Evolutionary conservation across 2,797 vertebrate species (phyloP).

Genomic region (Streptopelia turtur): DNA sequence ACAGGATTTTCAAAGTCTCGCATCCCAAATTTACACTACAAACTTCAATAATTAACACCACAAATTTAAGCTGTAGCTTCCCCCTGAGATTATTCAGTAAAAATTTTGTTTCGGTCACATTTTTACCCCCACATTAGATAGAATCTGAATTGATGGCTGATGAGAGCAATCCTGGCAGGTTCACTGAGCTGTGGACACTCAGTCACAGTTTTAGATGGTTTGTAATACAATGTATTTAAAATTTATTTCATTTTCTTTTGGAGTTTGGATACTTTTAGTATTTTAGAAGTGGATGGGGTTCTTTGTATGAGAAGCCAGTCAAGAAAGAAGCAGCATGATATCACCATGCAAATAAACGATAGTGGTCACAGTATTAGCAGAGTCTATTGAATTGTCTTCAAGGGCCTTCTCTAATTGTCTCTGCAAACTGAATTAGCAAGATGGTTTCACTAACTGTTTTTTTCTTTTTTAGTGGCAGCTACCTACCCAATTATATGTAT

Average conservation of each 20-base stretch:
- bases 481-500: constrained; percentile 45
- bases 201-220: background rate
- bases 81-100: background rate
- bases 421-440: constrained; percentile 45
- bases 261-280: background rate
- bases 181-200: background rate
- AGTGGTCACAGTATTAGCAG: background rate
- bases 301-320: background rate
- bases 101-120: background rate
- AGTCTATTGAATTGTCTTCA: constrained; percentile 30
- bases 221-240: background rate
- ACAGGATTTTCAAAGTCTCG: background rate
- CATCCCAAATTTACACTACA: background rate
- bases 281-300: background rate
- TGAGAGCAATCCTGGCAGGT: background rate
- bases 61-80: background rate
- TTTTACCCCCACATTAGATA: background rate
- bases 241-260: background rate
- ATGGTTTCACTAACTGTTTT: constrained; percentile 16
- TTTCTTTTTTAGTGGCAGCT: constrained; percentile 19
- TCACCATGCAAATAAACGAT: background rate
- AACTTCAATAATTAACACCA: background rate
- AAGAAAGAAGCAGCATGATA: background rate
- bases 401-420: constrained; percentile 33
- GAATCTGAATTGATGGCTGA: background rate